Conservation (phyloP, 2,797 vertebrate species). For the Champsocephalus esox region DNA sequence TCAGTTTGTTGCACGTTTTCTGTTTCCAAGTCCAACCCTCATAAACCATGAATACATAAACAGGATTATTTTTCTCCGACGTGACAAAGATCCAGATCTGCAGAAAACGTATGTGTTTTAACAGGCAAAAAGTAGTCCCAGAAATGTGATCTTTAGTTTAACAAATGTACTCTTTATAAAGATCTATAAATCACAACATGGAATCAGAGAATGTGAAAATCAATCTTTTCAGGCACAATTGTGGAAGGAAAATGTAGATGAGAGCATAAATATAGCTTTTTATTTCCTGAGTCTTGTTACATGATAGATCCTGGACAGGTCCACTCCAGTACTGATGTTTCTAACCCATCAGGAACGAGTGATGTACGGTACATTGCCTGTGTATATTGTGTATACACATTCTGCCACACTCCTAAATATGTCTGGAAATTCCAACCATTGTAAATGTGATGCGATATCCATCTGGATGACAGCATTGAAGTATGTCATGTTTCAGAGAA, state of each 20-base stretch:
- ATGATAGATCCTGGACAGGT: conserved; percentile 8
- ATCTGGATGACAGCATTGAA: not conserved
- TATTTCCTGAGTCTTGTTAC: conserved; percentile 48
- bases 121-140: not conserved
- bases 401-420: no score
- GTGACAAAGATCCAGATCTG: no score
- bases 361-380: not conserved
- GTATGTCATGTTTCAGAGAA: conserved; percentile 12
- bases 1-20: no score
- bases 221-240: conserved; percentile 4
- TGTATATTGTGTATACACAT: not conserved
- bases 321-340: not conserved
- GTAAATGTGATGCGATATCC: conserved; percentile 1
- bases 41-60: not conserved
- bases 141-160: not conserved
- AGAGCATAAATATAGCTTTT: conserved; percentile 50
- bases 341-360: conserved; percentile 33
- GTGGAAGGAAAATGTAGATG: conserved; percentile 36
- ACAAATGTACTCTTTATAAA: conserved; percentile 3
- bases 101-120: not conserved
- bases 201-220: not conserved
- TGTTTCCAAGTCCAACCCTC: not conserved
- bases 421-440: not conserved
- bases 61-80: no score
- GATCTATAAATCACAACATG: conserved; percentile 18